These are phyloP conservation scores for Noturus placidus DNA, from an alignment of 2,113 vertebrate species.

Conservation along the genomic window DNA sequence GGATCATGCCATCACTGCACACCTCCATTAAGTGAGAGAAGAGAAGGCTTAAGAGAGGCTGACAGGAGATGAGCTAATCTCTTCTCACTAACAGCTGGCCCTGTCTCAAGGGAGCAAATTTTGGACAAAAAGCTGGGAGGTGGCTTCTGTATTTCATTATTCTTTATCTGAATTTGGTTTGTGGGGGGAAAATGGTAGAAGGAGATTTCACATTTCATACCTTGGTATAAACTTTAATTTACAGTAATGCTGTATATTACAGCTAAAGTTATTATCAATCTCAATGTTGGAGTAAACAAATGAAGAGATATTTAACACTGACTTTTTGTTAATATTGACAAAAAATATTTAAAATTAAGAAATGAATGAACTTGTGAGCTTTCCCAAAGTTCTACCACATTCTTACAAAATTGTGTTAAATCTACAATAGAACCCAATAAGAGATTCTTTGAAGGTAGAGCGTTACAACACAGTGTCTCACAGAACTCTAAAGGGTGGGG, in stretches of 20 bases:
- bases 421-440: neutral
- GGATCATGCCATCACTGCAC: constrained; percentile 46
- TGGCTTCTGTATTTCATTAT: constrained; percentile 38
- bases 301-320: neutral
- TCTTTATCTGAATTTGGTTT: constrained; percentile 53
- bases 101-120: constrained; percentile 43
- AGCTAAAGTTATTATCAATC: neutral
- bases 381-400: neutral
- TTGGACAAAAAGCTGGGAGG: neutral
- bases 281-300: neutral
- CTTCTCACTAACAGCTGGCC: constrained; percentile 30
- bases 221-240: neutral
- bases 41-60: constrained; percentile 56
- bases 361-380: neutral
- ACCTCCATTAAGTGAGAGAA: constrained; percentile 58
- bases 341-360: neutral
- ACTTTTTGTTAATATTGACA: neutral
- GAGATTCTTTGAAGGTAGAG: neutral
- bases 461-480: neutral
- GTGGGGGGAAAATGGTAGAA: neutral
- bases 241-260: neutral
- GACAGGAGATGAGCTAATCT: constrained; percentile 63
- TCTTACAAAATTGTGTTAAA: neutral
- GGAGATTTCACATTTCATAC: constrained; percentile 31
- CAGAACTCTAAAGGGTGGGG: neutral